Conservation (phyloP, 2,113 vertebrate genomes). For the Clarias batrachus region DNA sequence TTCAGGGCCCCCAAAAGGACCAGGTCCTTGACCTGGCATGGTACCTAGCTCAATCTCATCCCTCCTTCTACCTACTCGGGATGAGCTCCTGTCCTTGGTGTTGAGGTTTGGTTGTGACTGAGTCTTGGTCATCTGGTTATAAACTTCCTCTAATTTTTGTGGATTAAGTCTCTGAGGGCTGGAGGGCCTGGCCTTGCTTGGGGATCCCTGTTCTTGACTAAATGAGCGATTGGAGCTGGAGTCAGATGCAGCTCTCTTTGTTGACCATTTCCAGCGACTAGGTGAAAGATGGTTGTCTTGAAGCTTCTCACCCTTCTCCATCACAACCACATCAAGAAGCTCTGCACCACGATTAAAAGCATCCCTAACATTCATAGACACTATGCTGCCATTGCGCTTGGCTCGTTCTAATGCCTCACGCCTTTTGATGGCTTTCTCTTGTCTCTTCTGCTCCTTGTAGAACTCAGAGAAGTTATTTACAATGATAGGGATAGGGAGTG, state of each 20-base stretch:
- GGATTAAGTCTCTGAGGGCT: constrained; percentile 93
- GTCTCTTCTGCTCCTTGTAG: constrained; percentile 98
- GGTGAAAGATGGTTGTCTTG: constrained; percentile 96
- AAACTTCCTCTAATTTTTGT: constrained; percentile 94
- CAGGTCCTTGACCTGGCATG: constrained; percentile 77
- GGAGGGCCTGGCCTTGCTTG: constrained; percentile 78
- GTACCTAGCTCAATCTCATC: constrained; percentile 90
- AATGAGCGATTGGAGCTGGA: constrained; percentile 94
- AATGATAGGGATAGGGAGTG: constrained; percentile 97
- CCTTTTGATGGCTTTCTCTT: constrained; percentile 96
- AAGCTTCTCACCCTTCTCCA: constrained; percentile 85
- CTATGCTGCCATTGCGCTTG: constrained; percentile 96
- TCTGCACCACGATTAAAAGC: constrained; percentile 93
- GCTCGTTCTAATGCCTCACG: constrained; percentile 96
- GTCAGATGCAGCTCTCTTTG: constrained; percentile 86
- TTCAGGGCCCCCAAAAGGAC: constrained; percentile 78
- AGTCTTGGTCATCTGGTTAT: constrained; percentile 97
- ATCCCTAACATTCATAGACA: constrained; percentile 99
- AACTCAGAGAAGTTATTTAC: constrained; percentile 99
- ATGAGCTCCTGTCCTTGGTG: constrained; percentile 79
- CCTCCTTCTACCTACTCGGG: constrained; percentile 72
- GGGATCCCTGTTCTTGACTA: constrained; percentile 84
- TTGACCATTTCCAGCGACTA: constrained; percentile 92
- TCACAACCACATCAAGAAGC: constrained; percentile 93
- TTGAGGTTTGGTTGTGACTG: constrained; percentile 96